These are phyloP conservation scores for Frieseomelitta varia DNA, from an alignment of 1,140 invertebrate species.

Conservation along the genomic window DNA sequence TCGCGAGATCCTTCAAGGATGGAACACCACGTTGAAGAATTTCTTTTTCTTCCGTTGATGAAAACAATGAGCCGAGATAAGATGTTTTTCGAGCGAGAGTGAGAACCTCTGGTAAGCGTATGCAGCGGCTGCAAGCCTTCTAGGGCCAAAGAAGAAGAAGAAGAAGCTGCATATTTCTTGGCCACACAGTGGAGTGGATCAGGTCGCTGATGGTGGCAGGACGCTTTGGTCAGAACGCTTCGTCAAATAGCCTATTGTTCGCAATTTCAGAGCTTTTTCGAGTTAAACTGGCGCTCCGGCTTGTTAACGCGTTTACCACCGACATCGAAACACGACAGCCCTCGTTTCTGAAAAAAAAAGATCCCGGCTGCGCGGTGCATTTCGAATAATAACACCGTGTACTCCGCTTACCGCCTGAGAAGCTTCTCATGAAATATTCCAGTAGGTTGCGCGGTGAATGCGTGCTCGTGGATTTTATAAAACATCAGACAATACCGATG, in stretches of 20 bases:
- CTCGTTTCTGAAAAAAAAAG: not conserved
- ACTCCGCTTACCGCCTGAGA: not conserved
- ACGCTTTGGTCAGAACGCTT: conserved; percentile 11
- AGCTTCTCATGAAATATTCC: not conserved
- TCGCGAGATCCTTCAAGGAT: not conserved
- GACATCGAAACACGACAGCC: not conserved
- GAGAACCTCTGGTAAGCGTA: conserved; percentile 53
- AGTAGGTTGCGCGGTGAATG: not conserved
- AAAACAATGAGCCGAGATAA: not conserved
- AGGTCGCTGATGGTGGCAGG: not conserved
- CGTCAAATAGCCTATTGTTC: conserved; percentile 58
- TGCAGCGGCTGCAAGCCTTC: conserved; percentile 45
- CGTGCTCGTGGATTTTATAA: not conserved
- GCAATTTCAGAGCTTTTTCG: conserved; percentile 24
- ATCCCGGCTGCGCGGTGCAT: not conserved
- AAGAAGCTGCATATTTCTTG: conserved; percentile 60
- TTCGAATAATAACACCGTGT: not conserved
- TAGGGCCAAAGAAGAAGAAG: conserved; percentile 52
- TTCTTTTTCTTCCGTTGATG: not conserved
- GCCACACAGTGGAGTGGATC: conserved; percentile 33
- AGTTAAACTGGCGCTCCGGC: not conserved
- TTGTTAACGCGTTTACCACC: conserved; percentile 14
- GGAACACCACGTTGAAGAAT: not conserved
- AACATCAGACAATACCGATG: not conserved
- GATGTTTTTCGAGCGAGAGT: not conserved